Base-by-base conservation (phyloP, 1,140 invertebrate species). In the Cotesia glomerata region DNA sequence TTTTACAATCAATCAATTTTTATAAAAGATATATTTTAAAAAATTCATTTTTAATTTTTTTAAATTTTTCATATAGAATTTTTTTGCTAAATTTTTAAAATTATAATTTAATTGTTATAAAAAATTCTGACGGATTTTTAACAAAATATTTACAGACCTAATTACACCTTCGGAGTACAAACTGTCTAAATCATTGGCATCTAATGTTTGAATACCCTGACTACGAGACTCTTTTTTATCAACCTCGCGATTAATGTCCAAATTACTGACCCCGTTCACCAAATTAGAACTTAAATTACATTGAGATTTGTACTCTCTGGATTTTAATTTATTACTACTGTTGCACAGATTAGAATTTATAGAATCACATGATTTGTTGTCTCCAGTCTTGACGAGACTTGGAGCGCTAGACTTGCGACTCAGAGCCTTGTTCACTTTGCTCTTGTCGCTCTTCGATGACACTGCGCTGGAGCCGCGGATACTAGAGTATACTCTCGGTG, bases 171-270 rank as follows among this genome's bases (percentile, higher is more conserved):
- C 80, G 26, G 73, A 76, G 68, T 81, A 83, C 32, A 81, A 66
- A 65, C 70, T 74, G 16, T 80, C 69, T 1, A 83, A 71, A 64
- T 84, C 71, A 58, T 78, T 70, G 5, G 77, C 61, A 63, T 83
- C 78, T 34, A 86, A 69, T 32, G 86, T 88, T 74, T 88, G 86
- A 71, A 84, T 81, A 26, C 81, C 81, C 76, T 80, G 79, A 78
- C 39, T 45, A 5, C 62, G 83, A 72, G 70, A 81, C 35, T 76
- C 79, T 74, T 76, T 82, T 18, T 45, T 58, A 59, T 59, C 32
- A 52, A 1, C 59, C 16, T 51, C 52, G 9, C 71, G 13, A 71
- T 39, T 70, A 71, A 52, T 75, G 56, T 18, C 69, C 54, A 70
- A 26, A 62, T 71, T 51, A 35, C 74, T 34, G 7, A 62, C 59